Conservation (phyloP, 2,113 vertebrate species). For the Actenoides hombroni region DNA sequence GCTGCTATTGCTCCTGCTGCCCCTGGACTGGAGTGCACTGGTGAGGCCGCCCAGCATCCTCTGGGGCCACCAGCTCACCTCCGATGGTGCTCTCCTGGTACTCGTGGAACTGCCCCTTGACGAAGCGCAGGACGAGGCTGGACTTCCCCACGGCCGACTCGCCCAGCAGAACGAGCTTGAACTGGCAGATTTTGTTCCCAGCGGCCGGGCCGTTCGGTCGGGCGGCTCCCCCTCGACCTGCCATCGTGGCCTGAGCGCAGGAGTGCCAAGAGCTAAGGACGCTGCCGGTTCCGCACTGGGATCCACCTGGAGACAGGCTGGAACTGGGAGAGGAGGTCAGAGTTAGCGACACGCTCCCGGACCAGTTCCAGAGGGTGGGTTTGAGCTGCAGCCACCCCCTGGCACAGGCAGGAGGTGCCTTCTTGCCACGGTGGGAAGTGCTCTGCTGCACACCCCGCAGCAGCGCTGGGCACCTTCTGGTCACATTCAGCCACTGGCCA, state of each 20-base stretch:
- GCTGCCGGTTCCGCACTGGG: conserved; percentile 25
- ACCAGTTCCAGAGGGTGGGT: not conserved
- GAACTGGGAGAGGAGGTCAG: conserved; percentile 63
- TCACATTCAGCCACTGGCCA: not conserved
- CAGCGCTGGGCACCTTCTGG: not conserved
- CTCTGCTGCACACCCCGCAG: not conserved
- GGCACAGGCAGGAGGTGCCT: not conserved
- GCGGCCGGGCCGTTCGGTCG: conserved; percentile 92
- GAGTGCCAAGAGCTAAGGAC: conserved; percentile 2
- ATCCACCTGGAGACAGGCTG: conserved; percentile 69
- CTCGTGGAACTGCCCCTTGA: conserved; percentile 98
- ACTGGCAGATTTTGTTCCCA: conserved; percentile 98
- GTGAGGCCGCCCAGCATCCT: not conserved
- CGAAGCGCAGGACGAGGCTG: conserved; percentile 96
- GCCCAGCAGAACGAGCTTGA: conserved; percentile 93
- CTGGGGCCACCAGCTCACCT: conserved; percentile 76
- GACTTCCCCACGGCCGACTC: conserved; percentile 97
- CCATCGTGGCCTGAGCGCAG: conserved; percentile 79
- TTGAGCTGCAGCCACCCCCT: not conserved
- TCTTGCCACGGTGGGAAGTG: not conserved
- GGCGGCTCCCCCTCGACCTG: conserved; percentile 90
- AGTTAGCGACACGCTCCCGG: not conserved
- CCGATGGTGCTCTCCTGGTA: conserved; percentile 99
- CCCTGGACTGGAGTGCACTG: not conserved
- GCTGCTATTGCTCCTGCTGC: not conserved